phyloP scores from a whole-genome alignment of 2,888 invertebrate species.

The Ectemnius continuus region DNA sequence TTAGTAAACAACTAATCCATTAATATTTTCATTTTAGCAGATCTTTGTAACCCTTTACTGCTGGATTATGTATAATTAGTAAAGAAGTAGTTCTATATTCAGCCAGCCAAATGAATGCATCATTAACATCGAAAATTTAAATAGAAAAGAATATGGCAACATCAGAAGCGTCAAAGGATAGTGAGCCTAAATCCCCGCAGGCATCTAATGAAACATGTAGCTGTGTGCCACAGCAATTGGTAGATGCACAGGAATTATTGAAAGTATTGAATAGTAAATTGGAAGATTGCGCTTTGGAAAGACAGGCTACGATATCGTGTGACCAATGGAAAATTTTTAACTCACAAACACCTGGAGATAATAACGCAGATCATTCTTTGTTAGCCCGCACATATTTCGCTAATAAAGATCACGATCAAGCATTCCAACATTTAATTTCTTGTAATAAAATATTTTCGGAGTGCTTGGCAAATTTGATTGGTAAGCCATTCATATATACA shows the following conservation, averaged over 20 bases:
- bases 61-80: neutral
- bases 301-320: slow-evolving; percentile 66
- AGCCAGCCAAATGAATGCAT: neutral
- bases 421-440: slow-evolving; percentile 63
- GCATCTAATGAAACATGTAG: slow-evolving; percentile 10
- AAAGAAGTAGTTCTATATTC: too few species aligned
- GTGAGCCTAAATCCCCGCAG: neutral
- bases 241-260: slow-evolving; percentile 62
- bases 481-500: slow-evolving; percentile 33
- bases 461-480: slow-evolving; percentile 65
- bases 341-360: slow-evolving; percentile 38
- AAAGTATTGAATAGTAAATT: slow-evolving; percentile 61
- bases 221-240: slow-evolving; percentile 39
- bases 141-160: slow-evolving; percentile 27
- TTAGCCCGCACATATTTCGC: slow-evolving; percentile 68
- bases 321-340: slow-evolving; percentile 69
- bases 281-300: slow-evolving; percentile 69
- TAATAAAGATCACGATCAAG: slow-evolving; percentile 65
- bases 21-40: slow-evolving; percentile 23
- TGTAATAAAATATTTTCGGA: slow-evolving; percentile 63
- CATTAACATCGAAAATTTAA: neutral
- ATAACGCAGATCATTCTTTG: slow-evolving; percentile 61
- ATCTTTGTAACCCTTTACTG: neutral
- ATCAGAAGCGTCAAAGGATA: slow-evolving; percentile 5
- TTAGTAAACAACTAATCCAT: slow-evolving; percentile 33